Percentiles rank a stretch among this genome's conserved stretches.
These are phyloP conservation scores for Geodia barretti DNA, from an alignment of 37 sponge, comb jelly and placozoan species.

Conservation along the genomic window DNA sequence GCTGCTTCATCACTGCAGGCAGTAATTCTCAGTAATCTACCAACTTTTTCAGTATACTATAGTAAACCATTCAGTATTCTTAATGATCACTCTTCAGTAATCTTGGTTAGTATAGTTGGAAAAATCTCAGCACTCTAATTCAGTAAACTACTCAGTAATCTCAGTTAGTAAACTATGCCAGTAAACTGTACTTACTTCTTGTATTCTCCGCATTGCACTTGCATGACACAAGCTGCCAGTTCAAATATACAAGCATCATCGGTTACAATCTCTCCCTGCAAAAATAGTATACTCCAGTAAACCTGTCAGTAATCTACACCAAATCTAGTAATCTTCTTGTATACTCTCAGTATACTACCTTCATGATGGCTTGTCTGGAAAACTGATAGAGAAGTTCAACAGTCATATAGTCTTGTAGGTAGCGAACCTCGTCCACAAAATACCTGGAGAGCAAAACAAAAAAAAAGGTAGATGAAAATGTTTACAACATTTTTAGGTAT, in stretches of 20 bases:
- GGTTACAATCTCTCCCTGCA: constrained; percentile 34
- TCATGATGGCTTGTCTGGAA: constrained; percentile 58
- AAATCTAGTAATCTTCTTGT: too few relatives aligned
- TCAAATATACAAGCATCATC: constrained; percentile 53
- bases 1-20: constrained; percentile 51
- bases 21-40: neutral
- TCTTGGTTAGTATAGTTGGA: too few relatives aligned
- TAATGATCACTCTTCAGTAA: too few relatives aligned
- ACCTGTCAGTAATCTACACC: neutral
- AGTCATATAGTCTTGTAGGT: constrained; percentile 55
- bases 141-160: too few relatives aligned
- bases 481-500: too few relatives aligned
- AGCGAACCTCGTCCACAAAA: constrained; percentile 63
- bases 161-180: too few relatives aligned
- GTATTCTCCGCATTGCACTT: constrained; percentile 44
- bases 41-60: neutral
- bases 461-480: too few relatives aligned
- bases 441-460: constrained; percentile 48
- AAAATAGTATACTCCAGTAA: neutral
- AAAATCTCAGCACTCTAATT: too few relatives aligned
- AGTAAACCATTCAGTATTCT: too few relatives aligned
- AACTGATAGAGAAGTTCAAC: constrained; percentile 78
- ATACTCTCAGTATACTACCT: constrained; percentile 33
- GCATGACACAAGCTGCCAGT: constrained; percentile 72
- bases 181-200: constrained; percentile 24